Evolutionary conservation across 2,888 invertebrate species (phyloP).

Genomic region (Tetragonisca angustula): DNA sequence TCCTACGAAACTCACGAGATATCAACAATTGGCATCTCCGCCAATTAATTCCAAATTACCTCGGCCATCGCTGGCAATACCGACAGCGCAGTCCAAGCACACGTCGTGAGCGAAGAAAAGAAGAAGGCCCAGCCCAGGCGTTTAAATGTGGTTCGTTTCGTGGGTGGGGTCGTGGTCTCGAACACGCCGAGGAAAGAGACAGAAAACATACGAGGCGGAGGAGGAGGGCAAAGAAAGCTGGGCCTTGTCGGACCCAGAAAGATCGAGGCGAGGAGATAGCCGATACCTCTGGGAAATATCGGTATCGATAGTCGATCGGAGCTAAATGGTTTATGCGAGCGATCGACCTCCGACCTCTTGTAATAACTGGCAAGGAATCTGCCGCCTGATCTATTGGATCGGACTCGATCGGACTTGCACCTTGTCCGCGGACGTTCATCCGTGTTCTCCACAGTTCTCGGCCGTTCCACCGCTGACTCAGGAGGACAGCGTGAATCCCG

Average conservation of each 20-base stretch:
- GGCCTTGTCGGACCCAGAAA: slow-evolving; percentile 68
- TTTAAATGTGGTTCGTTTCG: slow-evolving; percentile 78
- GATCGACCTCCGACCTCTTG: slow-evolving; percentile 81
- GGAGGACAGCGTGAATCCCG: no score
- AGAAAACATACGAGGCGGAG: slow-evolving; percentile 26
- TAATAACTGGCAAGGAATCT: slow-evolving; percentile 82
- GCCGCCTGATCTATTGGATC: slow-evolving; percentile 81
- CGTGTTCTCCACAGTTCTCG: slow-evolving; percentile 30
- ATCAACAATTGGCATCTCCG: neutral
- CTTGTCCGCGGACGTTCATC: slow-evolving; percentile 73
- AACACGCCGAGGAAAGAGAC: slow-evolving; percentile 50
- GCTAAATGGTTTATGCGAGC: slow-evolving; percentile 83
- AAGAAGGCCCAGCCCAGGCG: slow-evolving; percentile 72
- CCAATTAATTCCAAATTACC: slow-evolving; percentile 4
- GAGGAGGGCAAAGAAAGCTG: slow-evolving; percentile 53
- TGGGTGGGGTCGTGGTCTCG: slow-evolving; percentile 75
- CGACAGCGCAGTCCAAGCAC: neutral
- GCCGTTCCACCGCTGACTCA: slow-evolving; percentile 15
- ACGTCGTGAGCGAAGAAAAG: slow-evolving; percentile 8
- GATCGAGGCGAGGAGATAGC: slow-evolving; percentile 78
- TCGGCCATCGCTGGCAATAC: neutral
- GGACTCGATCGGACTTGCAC: slow-evolving; percentile 80
- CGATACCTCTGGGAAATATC: slow-evolving; percentile 83
- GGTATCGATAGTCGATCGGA: slow-evolving; percentile 82
- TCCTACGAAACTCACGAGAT: neutral